Percentiles rank a stretch among this genome's conserved stretches.
Conservation (phyloP, 1,140 invertebrate genomes). For the Drosophila trapezifrons region DNA sequence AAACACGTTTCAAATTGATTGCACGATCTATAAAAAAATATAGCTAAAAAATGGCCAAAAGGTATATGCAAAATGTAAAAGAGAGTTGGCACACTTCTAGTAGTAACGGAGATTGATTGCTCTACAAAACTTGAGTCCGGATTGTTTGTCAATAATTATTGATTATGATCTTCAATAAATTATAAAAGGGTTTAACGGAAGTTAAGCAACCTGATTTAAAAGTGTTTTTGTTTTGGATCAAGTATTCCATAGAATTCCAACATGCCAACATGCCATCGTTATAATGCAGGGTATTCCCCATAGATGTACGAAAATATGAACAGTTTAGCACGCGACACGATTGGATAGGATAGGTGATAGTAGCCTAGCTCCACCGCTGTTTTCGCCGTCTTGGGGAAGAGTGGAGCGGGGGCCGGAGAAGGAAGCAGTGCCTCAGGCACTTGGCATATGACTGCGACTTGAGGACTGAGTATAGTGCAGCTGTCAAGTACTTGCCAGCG, state of each 20-base stretch:
- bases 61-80: slow-evolving; percentile 30
- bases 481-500: slow-evolving; percentile 69
- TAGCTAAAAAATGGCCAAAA: slow-evolving; percentile 35
- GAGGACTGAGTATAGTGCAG: slow-evolving; percentile 47
- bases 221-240: no score
- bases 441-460: slow-evolving; percentile 56
- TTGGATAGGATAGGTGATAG: slow-evolving; percentile 59
- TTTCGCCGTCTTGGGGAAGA: slow-evolving; percentile 8
- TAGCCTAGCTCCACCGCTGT: slow-evolving; percentile 51
- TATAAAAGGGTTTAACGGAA: no score
- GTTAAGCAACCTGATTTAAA: no score
- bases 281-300: slow-evolving; percentile 36
- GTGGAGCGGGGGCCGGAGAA: slow-evolving; percentile 16
- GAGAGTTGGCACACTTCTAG: background rate
- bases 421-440: slow-evolving; percentile 62
- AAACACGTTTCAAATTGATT: slow-evolving; percentile 78
- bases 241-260: no score
- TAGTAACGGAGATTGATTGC: background rate
- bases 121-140: background rate
- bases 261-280: background rate
- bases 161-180: no score
- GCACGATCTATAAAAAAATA: slow-evolving; percentile 66
- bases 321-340: slow-evolving; percentile 73
- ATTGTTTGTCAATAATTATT: background rate
- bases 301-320: slow-evolving; percentile 60